These are phyloP conservation scores for Syngnathus typhle DNA, from an alignment of 2,113 vertebrate species.

Conservation along the genomic window DNA sequence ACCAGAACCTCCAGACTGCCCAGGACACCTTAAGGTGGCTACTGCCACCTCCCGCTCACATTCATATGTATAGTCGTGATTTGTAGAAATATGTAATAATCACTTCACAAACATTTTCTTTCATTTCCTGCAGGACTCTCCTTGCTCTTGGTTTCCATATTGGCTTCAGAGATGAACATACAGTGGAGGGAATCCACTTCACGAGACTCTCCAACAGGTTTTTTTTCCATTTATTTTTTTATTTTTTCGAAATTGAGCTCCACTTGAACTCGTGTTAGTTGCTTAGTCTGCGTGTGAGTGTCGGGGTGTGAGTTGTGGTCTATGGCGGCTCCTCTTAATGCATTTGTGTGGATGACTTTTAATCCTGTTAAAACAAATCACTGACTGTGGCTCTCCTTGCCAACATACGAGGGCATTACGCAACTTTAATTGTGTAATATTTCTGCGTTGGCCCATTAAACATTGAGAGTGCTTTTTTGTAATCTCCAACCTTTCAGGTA, in stretches of 20 bases:
- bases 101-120: not conserved
- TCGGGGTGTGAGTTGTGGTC: too few relatives aligned
- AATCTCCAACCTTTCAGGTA: constrained; percentile 69
- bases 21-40: constrained; percentile 85
- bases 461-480: not conserved
- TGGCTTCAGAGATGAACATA: constrained; percentile 77
- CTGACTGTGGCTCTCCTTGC: too few relatives aligned
- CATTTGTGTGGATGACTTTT: too few relatives aligned
- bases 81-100: not conserved
- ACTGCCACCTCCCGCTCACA: too few relatives aligned
- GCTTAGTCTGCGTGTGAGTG: too few relatives aligned
- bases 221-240: too few relatives aligned
- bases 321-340: too few relatives aligned
- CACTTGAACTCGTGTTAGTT: too few relatives aligned
- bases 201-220: constrained; percentile 82
- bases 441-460: not conserved
- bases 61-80: not conserved
- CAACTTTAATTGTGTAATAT: not conserved
- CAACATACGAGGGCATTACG: too few relatives aligned
- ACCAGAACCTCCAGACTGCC: constrained; percentile 84
- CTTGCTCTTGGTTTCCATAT: constrained; percentile 86
- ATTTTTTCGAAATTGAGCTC: too few relatives aligned
- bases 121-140: constrained; percentile 73
- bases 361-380: too few relatives aligned
- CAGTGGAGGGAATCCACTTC: constrained; percentile 81